Evolutionary conservation across 2,113 vertebrate species (phyloP).

Genomic region (Crocuta crocuta): DNA sequence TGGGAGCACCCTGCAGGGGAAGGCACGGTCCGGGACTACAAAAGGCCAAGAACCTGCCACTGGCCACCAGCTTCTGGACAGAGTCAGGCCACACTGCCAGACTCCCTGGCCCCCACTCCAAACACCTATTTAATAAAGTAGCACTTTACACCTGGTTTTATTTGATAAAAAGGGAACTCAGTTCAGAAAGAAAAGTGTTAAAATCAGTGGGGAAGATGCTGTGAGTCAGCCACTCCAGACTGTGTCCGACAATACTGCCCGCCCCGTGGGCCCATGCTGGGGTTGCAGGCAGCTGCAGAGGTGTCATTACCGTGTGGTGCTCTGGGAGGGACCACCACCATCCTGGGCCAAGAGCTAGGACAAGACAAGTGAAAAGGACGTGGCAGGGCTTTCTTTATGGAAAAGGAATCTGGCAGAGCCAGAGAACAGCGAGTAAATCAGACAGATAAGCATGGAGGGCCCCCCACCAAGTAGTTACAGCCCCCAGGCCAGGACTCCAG

Average conservation of each 20-base stretch:
- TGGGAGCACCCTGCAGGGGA: neutral
- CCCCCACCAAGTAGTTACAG: neutral
- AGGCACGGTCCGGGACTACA: neutral
- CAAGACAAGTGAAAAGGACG: neutral
- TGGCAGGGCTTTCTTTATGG: neutral
- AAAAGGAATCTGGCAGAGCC: neutral
- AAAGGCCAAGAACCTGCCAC: neutral
- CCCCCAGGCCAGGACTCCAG: neutral
- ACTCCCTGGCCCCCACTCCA: neutral
- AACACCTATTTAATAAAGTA: neutral
- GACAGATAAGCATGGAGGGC: neutral
- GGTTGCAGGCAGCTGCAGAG: neutral
- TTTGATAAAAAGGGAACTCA: neutral
- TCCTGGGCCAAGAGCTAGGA: neutral
- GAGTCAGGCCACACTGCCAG: neutral
- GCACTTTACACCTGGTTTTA: neutral
- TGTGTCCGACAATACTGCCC: rapidly evolving
- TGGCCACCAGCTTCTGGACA: neutral
- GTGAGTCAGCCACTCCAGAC: no score
- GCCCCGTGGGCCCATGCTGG: rapidly evolving
- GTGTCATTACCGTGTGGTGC: neutral
- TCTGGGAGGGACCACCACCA: neutral
- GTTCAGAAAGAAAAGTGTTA: neutral
- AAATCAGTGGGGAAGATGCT: neutral
- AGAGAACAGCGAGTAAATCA: neutral